Evolutionary conservation across 2,888 invertebrate genomes (phyloP), one percentile per base, ranked within the genome.

Genomic region (Hydriomena furcata): DNA sequence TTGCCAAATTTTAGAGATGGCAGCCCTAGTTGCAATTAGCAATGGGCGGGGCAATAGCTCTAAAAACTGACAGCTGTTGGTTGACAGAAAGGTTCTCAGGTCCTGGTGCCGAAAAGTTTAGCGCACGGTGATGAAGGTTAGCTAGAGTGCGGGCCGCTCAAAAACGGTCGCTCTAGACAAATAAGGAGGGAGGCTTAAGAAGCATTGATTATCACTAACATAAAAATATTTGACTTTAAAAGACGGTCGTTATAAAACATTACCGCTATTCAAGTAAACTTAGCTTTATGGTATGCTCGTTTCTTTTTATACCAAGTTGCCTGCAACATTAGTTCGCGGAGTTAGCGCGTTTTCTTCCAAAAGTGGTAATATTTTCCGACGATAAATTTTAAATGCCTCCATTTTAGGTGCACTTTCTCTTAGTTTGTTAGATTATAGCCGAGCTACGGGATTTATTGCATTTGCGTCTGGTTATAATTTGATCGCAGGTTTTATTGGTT

Each of bases 291-390:
- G 47, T 34, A 37, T 42, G 59, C 63, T 66, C 71, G 65, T 79
- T 80, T 73, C 75, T 78, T 79, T 80, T 79, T 73, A 77, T 71
- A 72, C 67, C 59, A 70, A 73, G 73, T 75, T 73, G 69, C 69
- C 58, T 69, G 79, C 76, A 77, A 78, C 79, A 81, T 82, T 81
- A 82, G 81, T 76, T 79, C 68, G 73, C 74, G 53, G 73, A 75
- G 75, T 79, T 76, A 79, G 77, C 78, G 67, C 68, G 65, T 68
- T 74, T 64, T 65, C 69, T 74, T 73, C 73, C 71, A 75, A 77
- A 81, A 81, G 72, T 76, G 76, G 82, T 78, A 81, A 84, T 84
- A 84, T 84, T 83, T 84, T 81, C 80, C 73, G 72, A 75, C 79
- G 76, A 83, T 84, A 84, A 83, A 84, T 82, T 84, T 81, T 81